Conservation (phyloP, 2,888 invertebrate genomes). For the Acleris literana region DNA sequence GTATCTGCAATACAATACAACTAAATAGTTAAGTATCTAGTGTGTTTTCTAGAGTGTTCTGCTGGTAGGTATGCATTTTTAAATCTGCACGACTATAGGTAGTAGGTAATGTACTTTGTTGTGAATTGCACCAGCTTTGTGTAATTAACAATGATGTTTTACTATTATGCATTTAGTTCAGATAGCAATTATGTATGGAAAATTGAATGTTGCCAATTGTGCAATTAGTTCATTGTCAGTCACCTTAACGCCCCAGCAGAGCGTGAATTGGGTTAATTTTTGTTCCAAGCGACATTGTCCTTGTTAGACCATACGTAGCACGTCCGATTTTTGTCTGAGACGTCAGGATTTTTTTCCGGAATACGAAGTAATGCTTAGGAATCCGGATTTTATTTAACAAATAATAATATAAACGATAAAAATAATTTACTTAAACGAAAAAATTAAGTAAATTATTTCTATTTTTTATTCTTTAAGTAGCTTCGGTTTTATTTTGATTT, state of each 20-base stretch:
- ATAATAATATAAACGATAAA: too few species aligned
- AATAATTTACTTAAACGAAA: too few species aligned
- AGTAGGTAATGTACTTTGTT: not conserved
- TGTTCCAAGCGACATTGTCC: conserved; percentile 26
- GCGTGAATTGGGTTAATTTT: conserved; percentile 33
- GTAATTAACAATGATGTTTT: conserved; percentile 8
- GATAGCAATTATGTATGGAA: conserved; percentile 25
- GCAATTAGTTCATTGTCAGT: conserved; percentile 28
- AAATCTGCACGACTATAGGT: not conserved
- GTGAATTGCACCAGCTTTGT: not conserved
- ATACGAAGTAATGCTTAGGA: too few species aligned
- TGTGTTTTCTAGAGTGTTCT: too few species aligned
- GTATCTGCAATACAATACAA: too few species aligned
- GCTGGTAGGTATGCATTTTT: too few species aligned
- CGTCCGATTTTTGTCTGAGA: not conserved
- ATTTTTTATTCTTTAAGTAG: too few species aligned
- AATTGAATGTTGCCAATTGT: conserved; percentile 32
- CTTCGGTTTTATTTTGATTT: too few species aligned
- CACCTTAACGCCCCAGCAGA: conserved; percentile 8
- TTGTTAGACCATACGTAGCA: conserved; percentile 5
- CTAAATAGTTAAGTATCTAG: too few species aligned
- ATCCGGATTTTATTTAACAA: too few species aligned
- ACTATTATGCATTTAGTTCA: conserved; percentile 14
- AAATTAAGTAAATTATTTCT: too few species aligned
- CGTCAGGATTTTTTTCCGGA: too few species aligned